phyloP scores from a whole-genome alignment of 2,113 vertebrate genomes.

The Alosa alosa region DNA sequence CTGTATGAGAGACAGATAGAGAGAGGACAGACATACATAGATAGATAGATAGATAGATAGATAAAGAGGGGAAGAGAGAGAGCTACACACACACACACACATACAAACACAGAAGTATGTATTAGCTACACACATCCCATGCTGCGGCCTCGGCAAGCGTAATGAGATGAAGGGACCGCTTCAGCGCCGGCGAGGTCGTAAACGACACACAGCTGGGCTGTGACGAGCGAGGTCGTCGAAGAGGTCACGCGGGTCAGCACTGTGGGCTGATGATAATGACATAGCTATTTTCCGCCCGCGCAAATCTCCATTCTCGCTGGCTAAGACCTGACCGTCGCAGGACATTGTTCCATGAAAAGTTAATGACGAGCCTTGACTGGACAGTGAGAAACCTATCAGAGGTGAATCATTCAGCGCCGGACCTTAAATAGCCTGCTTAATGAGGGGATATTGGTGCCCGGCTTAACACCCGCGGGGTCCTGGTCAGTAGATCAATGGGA shows the following conservation, averaged over 20 bases:
- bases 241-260: background rate
- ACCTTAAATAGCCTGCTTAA: background rate
- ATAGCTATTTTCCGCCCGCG: background rate
- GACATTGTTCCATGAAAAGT: background rate
- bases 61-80: background rate
- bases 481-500: background rate
- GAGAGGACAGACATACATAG: background rate
- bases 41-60: background rate
- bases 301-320: background rate
- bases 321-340: background rate
- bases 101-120: no score
- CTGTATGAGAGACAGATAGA: conserved; percentile 20
- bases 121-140: no score
- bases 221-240: background rate
- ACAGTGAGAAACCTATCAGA: background rate
- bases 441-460: background rate
- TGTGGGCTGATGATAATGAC: background rate
- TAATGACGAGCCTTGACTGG: background rate
- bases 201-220: background rate
- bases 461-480: background rate
- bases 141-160: background rate
- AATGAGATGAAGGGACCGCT: background rate
- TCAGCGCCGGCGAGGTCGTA: background rate
- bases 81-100: background rate
- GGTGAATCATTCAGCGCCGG: background rate